Conservation (phyloP, 2,113 vertebrate genomes). For the Todiramphus chloris region DNA sequence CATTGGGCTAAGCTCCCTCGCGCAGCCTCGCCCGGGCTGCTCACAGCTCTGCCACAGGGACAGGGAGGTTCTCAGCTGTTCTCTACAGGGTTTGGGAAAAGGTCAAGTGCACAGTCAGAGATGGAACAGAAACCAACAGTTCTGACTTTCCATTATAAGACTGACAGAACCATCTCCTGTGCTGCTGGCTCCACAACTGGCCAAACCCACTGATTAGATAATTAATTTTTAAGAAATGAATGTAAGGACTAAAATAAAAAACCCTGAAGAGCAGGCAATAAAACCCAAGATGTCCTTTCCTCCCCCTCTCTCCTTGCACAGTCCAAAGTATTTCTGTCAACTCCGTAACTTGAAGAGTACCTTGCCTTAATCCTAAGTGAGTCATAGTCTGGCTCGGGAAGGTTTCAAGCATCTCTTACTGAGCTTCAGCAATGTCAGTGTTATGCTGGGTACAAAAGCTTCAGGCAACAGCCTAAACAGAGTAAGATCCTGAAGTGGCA, state of each 20-base stretch:
- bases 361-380: neutral
- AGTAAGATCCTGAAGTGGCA: neutral
- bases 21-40: neutral
- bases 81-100: neutral
- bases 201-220: conserved; percentile 24
- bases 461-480: neutral
- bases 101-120: conserved; percentile 15
- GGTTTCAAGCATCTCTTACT: neutral
- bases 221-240: conserved; percentile 20
- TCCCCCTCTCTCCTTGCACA: neutral
- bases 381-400: neutral
- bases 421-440: neutral
- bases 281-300: neutral
- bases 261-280: neutral
- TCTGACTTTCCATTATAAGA: neutral
- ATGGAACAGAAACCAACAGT: neutral
- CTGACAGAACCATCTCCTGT: neutral
- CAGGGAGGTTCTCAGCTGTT: neutral
- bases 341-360: neutral
- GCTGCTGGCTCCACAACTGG: neutral
- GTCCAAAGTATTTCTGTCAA: neutral
- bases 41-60: neutral
- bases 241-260: conserved; percentile 5
- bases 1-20: fast-evolving
- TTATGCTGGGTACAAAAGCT: neutral